Evolutionary conservation across 2,113 vertebrate species (phyloP), one percentile per base, ranked within the genome.

Genomic region (Grus americana): DNA sequence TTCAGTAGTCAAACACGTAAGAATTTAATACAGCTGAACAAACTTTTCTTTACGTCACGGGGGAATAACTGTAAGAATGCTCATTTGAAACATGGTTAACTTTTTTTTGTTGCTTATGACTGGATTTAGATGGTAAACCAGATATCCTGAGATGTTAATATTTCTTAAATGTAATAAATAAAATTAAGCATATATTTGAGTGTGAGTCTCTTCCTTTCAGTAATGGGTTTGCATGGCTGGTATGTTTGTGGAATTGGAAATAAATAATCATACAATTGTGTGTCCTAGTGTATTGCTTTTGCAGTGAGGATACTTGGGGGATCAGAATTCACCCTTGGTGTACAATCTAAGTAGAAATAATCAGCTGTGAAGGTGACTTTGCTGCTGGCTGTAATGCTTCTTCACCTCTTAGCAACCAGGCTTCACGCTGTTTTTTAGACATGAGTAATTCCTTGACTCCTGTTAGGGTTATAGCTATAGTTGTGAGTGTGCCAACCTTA

Each of bases 91-190:
- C 94, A 95, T 97, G 95, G 86, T 97, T 98, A 98, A 98, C 91
- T 86, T 97, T 98, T 98, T 94, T 98, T 98, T 97, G 94, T 98
- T 98, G 97, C 92, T 98, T 98, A 98, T 98, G 97, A 97, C 95
- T 98, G 96, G 97, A 97, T 88, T 93, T 98, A 98, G 98, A 98
- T 98, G 98, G 90, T 94, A 97, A 97, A 95, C 79, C 95, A 93
- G 98, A 96, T 98, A 97, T 97, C 97, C 97, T 97, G 97, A 98
- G 97, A 98, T 98, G 98, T 98, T 98, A 98, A 98, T 97, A 98
- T 97, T 98, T 98, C 97, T 97, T 98, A 98, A 96, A 94, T 97
- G 93, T 98, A 98, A 98, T 98, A 98, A 98, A 98, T 97, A 97
- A 98, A 98, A 97, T 97, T 93, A 98, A 98, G 91, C 97, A 97